Evolutionary conservation across 2,888 invertebrate genomes (phyloP).

Genomic region (Torymus tubicola): DNA sequence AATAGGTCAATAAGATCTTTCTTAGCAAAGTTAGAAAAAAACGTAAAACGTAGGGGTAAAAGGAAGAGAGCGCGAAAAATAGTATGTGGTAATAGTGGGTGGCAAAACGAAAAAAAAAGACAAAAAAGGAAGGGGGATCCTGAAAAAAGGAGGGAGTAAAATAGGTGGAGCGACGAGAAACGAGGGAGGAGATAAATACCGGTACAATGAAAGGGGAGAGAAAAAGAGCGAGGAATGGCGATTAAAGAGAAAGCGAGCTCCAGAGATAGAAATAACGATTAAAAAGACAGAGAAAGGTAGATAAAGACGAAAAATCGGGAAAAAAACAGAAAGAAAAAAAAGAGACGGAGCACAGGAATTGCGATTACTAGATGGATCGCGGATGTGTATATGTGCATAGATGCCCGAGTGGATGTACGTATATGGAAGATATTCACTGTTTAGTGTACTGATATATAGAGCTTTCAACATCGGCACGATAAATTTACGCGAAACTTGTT

Average conservation of each 20-base stretch:
- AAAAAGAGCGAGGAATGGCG: constrained; percentile 32
- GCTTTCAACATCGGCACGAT: constrained; percentile 40
- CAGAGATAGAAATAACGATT: neutral
- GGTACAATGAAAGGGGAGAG: constrained; percentile 25
- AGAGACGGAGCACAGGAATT: constrained; percentile 2
- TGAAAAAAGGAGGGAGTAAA: constrained; percentile 1
- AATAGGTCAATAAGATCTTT: constrained; percentile 5
- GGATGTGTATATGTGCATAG: neutral
- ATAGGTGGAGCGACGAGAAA: neutral
- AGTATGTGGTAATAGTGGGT: constrained; percentile 9
- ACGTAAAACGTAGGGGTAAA: neutral
- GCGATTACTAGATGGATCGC: neutral
- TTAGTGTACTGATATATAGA: neutral
- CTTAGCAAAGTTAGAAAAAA: neutral
- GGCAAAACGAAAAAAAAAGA: constrained; percentile 24
- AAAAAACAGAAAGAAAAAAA: neutral
- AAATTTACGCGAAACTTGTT: constrained; percentile 33
- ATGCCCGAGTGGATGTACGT: no score
- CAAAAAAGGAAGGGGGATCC: neutral
- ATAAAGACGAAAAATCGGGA: neutral
- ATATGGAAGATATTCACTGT: no score
- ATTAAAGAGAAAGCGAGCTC: constrained; percentile 28
- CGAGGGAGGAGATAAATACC: constrained; percentile 38
- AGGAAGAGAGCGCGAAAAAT: neutral
- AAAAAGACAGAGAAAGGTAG: constrained; percentile 5